phyloP scores from a whole-genome alignment of 1,140 invertebrate species.

The Apocrypta bakeri region DNA sequence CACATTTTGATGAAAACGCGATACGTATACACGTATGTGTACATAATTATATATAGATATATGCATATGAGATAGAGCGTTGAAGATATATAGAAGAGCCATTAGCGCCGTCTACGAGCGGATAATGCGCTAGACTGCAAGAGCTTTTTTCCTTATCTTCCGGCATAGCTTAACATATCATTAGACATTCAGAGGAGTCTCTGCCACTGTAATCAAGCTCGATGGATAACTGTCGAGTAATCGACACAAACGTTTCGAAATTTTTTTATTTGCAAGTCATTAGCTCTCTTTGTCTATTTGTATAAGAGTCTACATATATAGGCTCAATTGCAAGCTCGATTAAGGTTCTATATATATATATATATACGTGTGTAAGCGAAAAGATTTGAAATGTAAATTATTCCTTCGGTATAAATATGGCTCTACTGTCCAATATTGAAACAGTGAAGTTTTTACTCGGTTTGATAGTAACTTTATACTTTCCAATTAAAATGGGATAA shows the following conservation, averaged over 20 bases:
- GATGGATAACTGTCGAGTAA: neutral
- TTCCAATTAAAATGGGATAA: too few species aligned
- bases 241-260: neutral
- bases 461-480: too few species aligned
- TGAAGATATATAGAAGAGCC: too few species aligned
- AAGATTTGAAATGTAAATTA: slow-evolving; percentile 42
- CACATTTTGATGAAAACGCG: too few species aligned
- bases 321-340: slow-evolving; percentile 11
- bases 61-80: too few species aligned
- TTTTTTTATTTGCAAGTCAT: slow-evolving; percentile 2
- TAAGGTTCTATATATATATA: slow-evolving; percentile 3
- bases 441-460: too few species aligned
- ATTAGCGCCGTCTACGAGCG: neutral
- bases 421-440: too few species aligned
- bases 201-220: neutral
- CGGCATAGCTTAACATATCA: neutral
- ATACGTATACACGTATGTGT: too few species aligned
- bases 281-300: too few species aligned
- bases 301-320: neutral
- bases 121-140: neutral
- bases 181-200: neutral
- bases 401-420: neutral
- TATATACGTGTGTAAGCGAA: too few species aligned
- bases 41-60: too few species aligned
- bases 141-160: neutral